These are phyloP conservation scores for Emydura subglobosa DNA, from an alignment of 2,113 vertebrate species.

Conservation along the genomic window DNA sequence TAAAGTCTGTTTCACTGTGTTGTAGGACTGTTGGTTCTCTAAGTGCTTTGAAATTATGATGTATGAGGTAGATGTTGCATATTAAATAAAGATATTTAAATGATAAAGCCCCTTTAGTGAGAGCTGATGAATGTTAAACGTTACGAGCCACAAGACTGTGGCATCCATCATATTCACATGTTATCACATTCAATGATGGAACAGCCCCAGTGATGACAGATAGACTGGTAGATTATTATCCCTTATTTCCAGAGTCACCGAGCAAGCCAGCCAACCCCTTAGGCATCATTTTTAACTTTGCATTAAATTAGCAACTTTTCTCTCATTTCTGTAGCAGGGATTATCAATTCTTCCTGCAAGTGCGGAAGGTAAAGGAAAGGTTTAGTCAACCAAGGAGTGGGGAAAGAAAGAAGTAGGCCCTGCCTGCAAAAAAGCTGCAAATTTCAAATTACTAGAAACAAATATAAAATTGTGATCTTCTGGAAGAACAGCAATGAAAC, in stretches of 20 bases:
- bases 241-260: conserved; percentile 82
- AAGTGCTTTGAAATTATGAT: conserved; percentile 99
- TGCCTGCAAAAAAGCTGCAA: conserved; percentile 57
- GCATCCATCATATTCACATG: conserved; percentile 91
- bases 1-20: conserved; percentile 79
- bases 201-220: conserved; percentile 90
- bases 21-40: conserved; percentile 85
- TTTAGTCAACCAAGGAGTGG: conserved; percentile 50
- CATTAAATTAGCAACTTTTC: conserved; percentile 90
- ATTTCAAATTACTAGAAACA: conserved; percentile 78
- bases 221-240: conserved; percentile 92
- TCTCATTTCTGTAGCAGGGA: conserved; percentile 73
- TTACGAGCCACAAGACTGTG: conserved; percentile 78
- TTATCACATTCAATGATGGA: conserved; percentile 94
- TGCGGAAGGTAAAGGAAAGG: conserved; percentile 62
- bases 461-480: conserved; percentile 82
- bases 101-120: conserved; percentile 89
- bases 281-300: conserved; percentile 82
- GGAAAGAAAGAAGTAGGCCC: conserved; percentile 35
- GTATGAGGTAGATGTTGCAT: conserved; percentile 90
- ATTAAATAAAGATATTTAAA: conserved; percentile 94
- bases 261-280: conserved; percentile 80
- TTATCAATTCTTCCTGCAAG: conserved; percentile 76
- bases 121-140: conserved; percentile 86
- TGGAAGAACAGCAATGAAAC: conserved; percentile 79